Conservation (phyloP, 2,888 invertebrate genomes). For the Phortica okadai region DNA sequence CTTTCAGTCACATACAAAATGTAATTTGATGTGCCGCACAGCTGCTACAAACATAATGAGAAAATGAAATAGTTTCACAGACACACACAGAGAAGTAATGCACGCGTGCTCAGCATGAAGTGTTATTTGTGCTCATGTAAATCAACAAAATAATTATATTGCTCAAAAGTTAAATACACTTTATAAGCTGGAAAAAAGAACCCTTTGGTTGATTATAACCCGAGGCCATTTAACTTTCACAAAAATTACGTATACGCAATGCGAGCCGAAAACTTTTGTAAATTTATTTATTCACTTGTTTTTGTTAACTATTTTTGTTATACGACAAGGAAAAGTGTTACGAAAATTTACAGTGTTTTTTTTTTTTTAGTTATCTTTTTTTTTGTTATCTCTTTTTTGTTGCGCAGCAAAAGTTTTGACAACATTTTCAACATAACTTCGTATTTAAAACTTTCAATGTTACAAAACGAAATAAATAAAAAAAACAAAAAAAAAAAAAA, state of each 20-base stretch:
- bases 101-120: no score
- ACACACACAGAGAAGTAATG: no score
- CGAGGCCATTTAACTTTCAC: background rate
- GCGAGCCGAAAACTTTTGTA: background rate
- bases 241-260: conserved; percentile 2
- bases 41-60: no score
- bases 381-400: background rate
- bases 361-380: background rate
- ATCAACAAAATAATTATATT: background rate
- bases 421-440: conserved; percentile 8
- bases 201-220: no score
- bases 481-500: no score
- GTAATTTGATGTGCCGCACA: no score
- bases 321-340: background rate
- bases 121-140: no score
- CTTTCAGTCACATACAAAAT: no score
- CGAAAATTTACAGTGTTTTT: background rate
- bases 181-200: no score
- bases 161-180: no score
- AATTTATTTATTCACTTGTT: background rate
- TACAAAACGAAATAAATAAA: background rate
- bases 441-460: background rate
- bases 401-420: conserved; percentile 4
- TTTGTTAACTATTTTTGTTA: background rate
- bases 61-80: no score